phyloP scores from a whole-genome alignment of 2,113 vertebrate species.

The Alligator sinensis region DNA sequence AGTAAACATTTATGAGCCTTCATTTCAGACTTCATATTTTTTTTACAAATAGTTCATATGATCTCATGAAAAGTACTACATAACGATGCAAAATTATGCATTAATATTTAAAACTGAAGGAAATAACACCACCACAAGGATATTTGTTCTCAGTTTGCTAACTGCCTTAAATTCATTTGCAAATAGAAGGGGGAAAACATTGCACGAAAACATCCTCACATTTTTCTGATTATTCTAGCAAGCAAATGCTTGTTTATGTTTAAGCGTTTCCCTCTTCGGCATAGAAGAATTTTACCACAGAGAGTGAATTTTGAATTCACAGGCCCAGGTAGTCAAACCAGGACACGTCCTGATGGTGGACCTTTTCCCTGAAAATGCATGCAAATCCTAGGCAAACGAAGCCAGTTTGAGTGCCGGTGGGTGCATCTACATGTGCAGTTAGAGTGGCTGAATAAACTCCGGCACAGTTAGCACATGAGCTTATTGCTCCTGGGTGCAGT shows the following conservation, averaged over 20 bases:
- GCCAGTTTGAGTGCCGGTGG: too few relatives aligned
- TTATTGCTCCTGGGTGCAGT: too few relatives aligned
- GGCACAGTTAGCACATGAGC: too few relatives aligned
- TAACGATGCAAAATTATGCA: conserved; percentile 70
- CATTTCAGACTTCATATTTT: conserved; percentile 70
- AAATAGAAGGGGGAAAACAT: conserved; percentile 51
- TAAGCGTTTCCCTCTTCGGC: background rate
- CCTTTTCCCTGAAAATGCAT: background rate
- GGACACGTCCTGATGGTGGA: conserved; percentile 26
- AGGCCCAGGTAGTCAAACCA: conserved; percentile 7
- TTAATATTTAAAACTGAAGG: conserved; percentile 80
- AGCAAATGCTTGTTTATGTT: conserved; percentile 14
- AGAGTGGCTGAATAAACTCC: too few relatives aligned
- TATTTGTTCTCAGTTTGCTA: conserved; percentile 68
- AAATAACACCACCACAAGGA: conserved; percentile 74
- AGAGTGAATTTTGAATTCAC: conserved; percentile 46
- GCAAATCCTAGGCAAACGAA: too few relatives aligned
- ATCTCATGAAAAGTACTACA: conserved; percentile 69
- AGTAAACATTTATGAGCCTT: conserved; percentile 69
- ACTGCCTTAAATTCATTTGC: conserved; percentile 69
- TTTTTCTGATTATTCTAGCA: conserved; percentile 43
- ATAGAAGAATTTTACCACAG: conserved; percentile 33
- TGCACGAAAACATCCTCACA: conserved; percentile 20
- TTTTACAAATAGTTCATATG: conserved; percentile 63
- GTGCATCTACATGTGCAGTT: too few relatives aligned